phyloP scores from a whole-genome alignment of 92 coral and sea anemone genomes.

The Nematostella vectensis region DNA sequence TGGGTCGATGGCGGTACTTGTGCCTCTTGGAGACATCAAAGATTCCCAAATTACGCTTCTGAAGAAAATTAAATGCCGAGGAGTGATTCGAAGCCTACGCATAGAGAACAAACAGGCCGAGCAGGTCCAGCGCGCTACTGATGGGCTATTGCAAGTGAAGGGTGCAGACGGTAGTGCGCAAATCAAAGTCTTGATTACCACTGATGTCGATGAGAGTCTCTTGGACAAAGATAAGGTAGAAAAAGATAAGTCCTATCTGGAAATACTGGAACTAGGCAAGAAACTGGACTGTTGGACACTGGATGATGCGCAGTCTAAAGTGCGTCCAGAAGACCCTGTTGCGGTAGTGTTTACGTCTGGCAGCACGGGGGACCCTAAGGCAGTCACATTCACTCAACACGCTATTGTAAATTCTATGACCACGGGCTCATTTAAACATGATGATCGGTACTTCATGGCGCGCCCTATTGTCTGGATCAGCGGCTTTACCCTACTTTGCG shows the following conservation, averaged over 20 bases:
- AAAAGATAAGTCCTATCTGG: no score
- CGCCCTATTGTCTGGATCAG: conserved; percentile 20
- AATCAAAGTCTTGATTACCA: conserved; percentile 3
- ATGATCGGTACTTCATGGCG: conserved; percentile 8
- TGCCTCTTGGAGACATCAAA: conserved; percentile 5
- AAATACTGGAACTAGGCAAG: conserved; percentile 3
- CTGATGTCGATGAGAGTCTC: conserved; percentile 1
- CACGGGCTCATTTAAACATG: conserved; percentile 11
- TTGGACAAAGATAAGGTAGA: no score
- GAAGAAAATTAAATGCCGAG: conserved; percentile 12
- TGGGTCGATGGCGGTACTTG: conserved; percentile 19
- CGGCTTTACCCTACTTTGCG: conserved; percentile 4
- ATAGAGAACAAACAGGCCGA: neutral
- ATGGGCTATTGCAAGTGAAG: neutral
- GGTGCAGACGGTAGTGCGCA: neutral
- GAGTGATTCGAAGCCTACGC: conserved; percentile 7
- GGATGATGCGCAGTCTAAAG: conserved; percentile 3
- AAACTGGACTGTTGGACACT: neutral
- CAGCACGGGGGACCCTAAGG: conserved; percentile 11
- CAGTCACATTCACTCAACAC: conserved; percentile 13
- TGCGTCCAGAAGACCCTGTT: conserved; percentile 9
- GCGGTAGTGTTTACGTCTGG: conserved; percentile 7
- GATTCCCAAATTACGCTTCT: conserved; percentile 6
- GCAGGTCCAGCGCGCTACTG: neutral
- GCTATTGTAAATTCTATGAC: conserved; percentile 15